Evolutionary conservation across 2,888 invertebrate species (phyloP), one percentile per base, ranked within the genome.

Genomic region (Watsonalla binaria): DNA sequence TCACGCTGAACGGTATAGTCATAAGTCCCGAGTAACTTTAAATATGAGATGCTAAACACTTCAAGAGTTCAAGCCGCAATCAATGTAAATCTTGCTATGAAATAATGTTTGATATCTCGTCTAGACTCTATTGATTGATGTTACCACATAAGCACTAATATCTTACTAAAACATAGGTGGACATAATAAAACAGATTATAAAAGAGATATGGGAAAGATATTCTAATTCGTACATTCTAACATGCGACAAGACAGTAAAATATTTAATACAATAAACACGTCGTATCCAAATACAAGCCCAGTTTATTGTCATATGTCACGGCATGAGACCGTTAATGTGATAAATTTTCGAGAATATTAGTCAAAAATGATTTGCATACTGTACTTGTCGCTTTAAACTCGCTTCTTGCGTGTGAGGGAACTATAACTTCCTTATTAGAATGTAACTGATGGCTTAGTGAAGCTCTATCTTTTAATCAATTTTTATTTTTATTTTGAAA

Each of bases 281-380:
- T 84, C 82, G 82, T 89, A 49, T 82, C 73, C 60, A 70, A 74
- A 84, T 77, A 73, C 73, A 70, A 67, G 65, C 62, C 69, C 66
- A 73, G 66, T 83, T 88, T 83, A 90, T 83, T 76, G 80, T 82
- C 80, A 78, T 74, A 76, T 84, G 82, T 81, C 90, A 90, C 86
- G 89, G 62, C 72, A 87, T 77, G 66, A 65, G 67, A 78, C 75
- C 74, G 78, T 74, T 76, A 74, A 66, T 67, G 65, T 66, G 71
- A 82, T 85, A 82, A 82, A 85, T 85, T 81, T 68, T 73, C 69
- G 62, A 72, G 70, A 70, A 74, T 65, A 67, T 67, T 42, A 13
- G 49, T 67, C 64, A 72, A 82, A 78, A 76, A 79, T 79, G 76
- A 86, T 89, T 88, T 84, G 82, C 87, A 89, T 90, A 79, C 68